Evolutionary conservation across 2,888 invertebrate genomes (phyloP).

Genomic region (Rosalia funebris): DNA sequence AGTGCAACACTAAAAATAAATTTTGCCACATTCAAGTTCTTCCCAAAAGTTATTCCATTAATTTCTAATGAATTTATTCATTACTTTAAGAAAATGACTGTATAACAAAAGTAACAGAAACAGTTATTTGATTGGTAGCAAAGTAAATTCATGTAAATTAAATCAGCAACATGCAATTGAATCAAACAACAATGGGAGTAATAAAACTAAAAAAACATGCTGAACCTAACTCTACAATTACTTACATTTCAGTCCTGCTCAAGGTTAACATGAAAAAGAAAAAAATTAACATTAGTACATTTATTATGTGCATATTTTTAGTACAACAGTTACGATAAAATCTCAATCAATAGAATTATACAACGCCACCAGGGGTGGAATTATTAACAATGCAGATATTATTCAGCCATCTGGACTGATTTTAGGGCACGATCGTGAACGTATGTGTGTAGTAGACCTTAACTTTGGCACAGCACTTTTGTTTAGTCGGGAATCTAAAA

Average conservation of each 20-base stretch:
- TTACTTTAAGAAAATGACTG: too few relatives aligned
- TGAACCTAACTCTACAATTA: slow-evolving; percentile 39
- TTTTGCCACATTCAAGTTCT: too few relatives aligned
- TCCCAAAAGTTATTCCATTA: too few relatives aligned
- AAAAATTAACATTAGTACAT: slow-evolving; percentile 32
- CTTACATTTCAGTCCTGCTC: slow-evolving; percentile 63
- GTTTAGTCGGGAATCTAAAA: slow-evolving; percentile 11
- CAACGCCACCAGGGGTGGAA: slow-evolving; percentile 2
- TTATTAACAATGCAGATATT: slow-evolving; percentile 3
- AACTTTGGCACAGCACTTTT: too few relatives aligned
- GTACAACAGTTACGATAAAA: slow-evolving; percentile 23
- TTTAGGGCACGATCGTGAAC: not conserved
- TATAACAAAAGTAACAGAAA: too few relatives aligned
- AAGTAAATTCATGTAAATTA: too few relatives aligned
- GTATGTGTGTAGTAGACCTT: slow-evolving; percentile 24
- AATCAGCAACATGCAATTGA: too few relatives aligned
- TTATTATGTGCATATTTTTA: slow-evolving; percentile 27
- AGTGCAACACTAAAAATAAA: too few relatives aligned
- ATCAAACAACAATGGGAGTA: too few relatives aligned
- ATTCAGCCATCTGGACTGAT: slow-evolving; percentile 8
- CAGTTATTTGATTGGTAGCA: too few relatives aligned
- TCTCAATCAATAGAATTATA: slow-evolving; percentile 11
- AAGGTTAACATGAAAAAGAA: slow-evolving; percentile 56
- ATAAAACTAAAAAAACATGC: too few relatives aligned
- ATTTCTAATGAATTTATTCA: too few relatives aligned